Evolutionary conservation across 2,888 invertebrate species (phyloP), one percentile per base, ranked within the genome.

Genomic region (Perizoma flavofasciatum): DNA sequence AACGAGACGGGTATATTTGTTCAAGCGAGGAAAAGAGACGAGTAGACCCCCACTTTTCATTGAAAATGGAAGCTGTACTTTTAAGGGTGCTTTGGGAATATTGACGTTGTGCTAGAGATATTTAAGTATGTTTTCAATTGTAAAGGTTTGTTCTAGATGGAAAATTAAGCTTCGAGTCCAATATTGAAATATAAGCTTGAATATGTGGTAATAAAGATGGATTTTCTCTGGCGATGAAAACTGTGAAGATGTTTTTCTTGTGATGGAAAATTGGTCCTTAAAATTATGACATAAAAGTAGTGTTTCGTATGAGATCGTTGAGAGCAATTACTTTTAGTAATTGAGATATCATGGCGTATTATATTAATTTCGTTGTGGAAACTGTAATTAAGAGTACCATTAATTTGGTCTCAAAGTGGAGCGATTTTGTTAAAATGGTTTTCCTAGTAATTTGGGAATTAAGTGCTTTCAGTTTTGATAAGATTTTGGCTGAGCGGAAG

Each of bases 1-100:
- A 72, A 32, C 48, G 68, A 63, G 67, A 68, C 55, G 48, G 50
- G 34, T 58, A 51, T 66, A 56, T 64, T 63, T 64, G 61, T 32
- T 33, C 51, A 64, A 32, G 50, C 4, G 62, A 35, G 4, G 6
- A 55, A 69, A 55, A 47, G 55, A 55, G 65, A 69, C 43, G 49
- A 37, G 39, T 44, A 49, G 8, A 40, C 33, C 1, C 51, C 37
- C 34, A 43, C 60, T 59, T 60, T 51, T 46, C 48, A 53, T 59
- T 55, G 59, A 63, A 68, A 66, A 65, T 59, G 22, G 58, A 52
- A 45, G 59, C 61, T 58, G 52, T 41, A 57, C 50, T 61, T 65
- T 58, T 47, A 41, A 49, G 43, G 6, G 5, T 22, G n/a, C 4
- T 33, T 34, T 40, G 2, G 11, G 22, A 62, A n/a, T 58, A 43